Evolutionary conservation across 1,140 invertebrate genomes (phyloP), one percentile per base, ranked within the genome.

Genomic region (Drosophila suzukii): DNA sequence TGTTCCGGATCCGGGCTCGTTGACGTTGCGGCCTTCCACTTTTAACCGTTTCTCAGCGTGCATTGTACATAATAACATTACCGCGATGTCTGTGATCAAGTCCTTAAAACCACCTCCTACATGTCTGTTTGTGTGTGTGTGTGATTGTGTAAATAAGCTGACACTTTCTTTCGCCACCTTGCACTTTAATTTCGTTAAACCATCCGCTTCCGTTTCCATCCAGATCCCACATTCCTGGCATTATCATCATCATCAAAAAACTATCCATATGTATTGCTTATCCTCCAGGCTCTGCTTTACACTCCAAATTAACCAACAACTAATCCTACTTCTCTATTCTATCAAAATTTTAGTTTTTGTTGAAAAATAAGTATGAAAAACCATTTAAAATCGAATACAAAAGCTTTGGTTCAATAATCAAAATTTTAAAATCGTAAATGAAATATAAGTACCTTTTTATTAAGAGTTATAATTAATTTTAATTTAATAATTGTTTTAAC

Each of bases 11-110:
- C 32, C 30, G 36, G 44, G 73, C 38, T 75, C 58, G 46, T 68
- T 63, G 59, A 62, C 70, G 75, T 75, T 75, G 68, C 74, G 63
- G 50, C 60, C 60, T 32, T 24, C 49, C 56, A 41, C 51, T 79
- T 54, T 20, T 39, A 39, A 34, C 32, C 32, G 32, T 68, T 47
- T 70, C 57, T 74, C 55, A 57, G 54, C 57, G 70, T 80, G 56
- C 65, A 76, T 81, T 72, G 67, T 77, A 80, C 32, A 58, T 8
- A 50, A 59, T 63, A 65, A 24, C 50, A 55, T 51, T 41, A 24
- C 38, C 38, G 39, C 54, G 50, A 43, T 74, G 75, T 72, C 66
- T 65, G 57, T 71, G 32, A 44, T 38, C 13, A 50, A 41, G 38
- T 62, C 59, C 41, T 44, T 38, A 61, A 65, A 36, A 34, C 34